phyloP scores from a whole-genome alignment of 2,888 invertebrate genomes.

The Idaea straminata region DNA sequence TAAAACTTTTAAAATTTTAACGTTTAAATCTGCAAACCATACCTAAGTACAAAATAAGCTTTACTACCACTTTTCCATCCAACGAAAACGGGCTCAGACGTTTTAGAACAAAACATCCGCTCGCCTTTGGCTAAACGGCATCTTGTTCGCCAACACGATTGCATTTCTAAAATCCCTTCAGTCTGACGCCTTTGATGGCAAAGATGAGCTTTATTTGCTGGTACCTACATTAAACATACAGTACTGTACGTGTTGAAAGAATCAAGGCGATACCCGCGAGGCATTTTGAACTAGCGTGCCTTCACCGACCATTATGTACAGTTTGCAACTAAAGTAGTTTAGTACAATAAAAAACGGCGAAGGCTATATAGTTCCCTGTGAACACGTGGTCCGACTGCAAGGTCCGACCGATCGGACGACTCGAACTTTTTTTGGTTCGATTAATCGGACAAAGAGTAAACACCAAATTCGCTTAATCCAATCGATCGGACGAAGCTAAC shows the following conservation, averaged over 20 bases:
- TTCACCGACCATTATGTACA: conserved; percentile 34
- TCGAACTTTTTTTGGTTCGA: too few relatives aligned
- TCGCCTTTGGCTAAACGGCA: conserved; percentile 71
- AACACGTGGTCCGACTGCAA: too few relatives aligned
- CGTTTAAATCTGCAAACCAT: neutral
- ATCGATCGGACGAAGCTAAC: too few relatives aligned
- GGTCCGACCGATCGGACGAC: too few relatives aligned
- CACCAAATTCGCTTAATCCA: too few relatives aligned
- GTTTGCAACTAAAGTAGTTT: conserved; percentile 5
- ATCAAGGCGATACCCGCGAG: conserved; percentile 58
- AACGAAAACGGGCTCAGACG: conserved; percentile 47
- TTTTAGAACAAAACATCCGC: conserved; percentile 51
- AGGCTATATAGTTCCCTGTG: too few relatives aligned
- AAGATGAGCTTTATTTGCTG: conserved; percentile 43
- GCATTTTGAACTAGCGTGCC: conserved; percentile 63
- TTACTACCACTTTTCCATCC: conserved; percentile 33
- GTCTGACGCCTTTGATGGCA: conserved; percentile 60
- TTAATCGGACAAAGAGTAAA: too few relatives aligned
- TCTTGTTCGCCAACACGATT: conserved; percentile 70
- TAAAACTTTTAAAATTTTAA: too few relatives aligned
- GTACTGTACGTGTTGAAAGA: conserved; percentile 76
- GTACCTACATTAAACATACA: conserved; percentile 66
- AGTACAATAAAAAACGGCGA: too few relatives aligned
- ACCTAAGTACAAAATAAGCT: neutral
- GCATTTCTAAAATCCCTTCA: conserved; percentile 67